A percentile compares a stretch with the other conserved stretches of the same genome.
These are phyloP conservation scores for Falco rusticolus DNA, from an alignment of 2,797 vertebrate genomes.

Conservation along the genomic window DNA sequence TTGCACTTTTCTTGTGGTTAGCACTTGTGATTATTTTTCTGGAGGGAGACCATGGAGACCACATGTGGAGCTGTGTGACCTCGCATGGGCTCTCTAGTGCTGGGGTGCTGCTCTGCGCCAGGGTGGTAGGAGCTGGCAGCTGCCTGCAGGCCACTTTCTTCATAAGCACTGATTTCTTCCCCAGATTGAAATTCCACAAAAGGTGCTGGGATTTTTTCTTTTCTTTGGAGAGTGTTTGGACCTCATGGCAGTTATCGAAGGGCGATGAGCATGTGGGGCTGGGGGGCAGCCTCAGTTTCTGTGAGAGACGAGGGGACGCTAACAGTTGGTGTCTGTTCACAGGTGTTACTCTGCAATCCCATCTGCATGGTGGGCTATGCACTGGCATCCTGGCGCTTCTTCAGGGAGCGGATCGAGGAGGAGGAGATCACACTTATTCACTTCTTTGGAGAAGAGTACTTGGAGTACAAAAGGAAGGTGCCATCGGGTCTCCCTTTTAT, in stretches of 20 bases:
- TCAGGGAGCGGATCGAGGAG: slow-evolving; percentile 94
- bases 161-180: background rate
- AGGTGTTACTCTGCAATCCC: slow-evolving; percentile 96
- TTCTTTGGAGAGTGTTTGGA: background rate
- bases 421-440: slow-evolving; percentile 94
- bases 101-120: rapidly evolving
- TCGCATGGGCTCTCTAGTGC: rapidly evolving
- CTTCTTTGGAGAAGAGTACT: slow-evolving; percentile 95
- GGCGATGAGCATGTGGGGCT: background rate
- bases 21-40: background rate
- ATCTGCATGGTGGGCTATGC: slow-evolving; percentile 90
- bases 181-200: background rate
- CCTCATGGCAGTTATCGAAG: background rate
- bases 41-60: rapidly evolving
- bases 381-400: slow-evolving; percentile 95
- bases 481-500: slow-evolving; percentile 95
- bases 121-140: background rate
- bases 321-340: background rate
- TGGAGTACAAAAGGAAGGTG: slow-evolving; percentile 92
- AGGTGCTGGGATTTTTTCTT: background rate
- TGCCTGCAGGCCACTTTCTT: rapidly evolving
- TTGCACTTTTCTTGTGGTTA: rapidly evolving
- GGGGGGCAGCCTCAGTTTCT: background rate
- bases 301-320: rapidly evolving
- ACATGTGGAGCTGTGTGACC: rapidly evolving